phyloP scores from a whole-genome alignment of 2,113 vertebrate genomes.

The Carassius auratus region DNA sequence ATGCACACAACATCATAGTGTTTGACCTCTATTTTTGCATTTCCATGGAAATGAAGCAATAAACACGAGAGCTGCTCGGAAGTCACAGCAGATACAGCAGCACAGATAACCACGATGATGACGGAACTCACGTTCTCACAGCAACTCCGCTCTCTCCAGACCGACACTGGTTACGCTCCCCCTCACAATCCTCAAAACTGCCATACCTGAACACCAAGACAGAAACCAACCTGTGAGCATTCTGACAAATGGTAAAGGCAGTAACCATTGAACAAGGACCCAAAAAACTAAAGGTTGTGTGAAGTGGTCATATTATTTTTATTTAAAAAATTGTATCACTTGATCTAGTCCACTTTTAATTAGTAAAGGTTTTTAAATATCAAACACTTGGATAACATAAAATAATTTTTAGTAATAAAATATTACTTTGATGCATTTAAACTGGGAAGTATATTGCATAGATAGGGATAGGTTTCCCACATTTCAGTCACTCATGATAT shows the following conservation, averaged over 20 bases:
- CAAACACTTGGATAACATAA: neutral
- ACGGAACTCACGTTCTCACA: constrained; percentile 84
- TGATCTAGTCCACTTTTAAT: neutral
- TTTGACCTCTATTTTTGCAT: constrained; percentile 10
- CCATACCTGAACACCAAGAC: constrained; percentile 78
- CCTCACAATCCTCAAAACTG: constrained; percentile 72
- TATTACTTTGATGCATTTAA: neutral
- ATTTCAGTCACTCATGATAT: neutral
- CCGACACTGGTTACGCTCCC: constrained; percentile 65
- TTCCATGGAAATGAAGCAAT: constrained; percentile 20
- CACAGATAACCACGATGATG: constrained; percentile 10
- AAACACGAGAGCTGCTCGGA: neutral
- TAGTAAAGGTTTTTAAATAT: neutral
- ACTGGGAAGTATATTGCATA: neutral
- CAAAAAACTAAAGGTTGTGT: neutral
- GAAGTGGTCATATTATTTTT: neutral
- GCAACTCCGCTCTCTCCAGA: constrained; percentile 75
- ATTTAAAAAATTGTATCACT: no score
- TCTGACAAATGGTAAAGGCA: neutral
- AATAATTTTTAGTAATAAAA: neutral
- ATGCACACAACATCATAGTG: neutral
- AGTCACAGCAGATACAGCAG: neutral
- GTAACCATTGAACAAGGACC: neutral
- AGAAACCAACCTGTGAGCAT: neutral
- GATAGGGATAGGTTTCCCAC: neutral